A percentile compares a stretch with the other conserved stretches of the same genome.
Evolutionary conservation across 2,113 vertebrate species (phyloP).

Genomic region (Hymenochirus boettgeri): DNA sequence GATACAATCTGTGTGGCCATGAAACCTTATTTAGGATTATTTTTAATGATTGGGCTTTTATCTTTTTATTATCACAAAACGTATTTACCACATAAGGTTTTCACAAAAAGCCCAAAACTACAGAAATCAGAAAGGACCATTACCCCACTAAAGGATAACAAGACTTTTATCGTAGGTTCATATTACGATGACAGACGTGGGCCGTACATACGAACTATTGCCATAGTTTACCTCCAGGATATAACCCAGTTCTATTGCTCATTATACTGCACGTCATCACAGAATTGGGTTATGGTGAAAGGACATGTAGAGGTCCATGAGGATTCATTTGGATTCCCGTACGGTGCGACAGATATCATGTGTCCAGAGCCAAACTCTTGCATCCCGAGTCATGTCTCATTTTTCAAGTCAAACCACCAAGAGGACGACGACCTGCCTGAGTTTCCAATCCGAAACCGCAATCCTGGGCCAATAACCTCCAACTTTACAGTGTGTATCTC

Average conservation of each 20-base stretch:
- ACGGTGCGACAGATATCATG: slow-evolving; percentile 47
- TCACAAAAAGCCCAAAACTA: too few species aligned
- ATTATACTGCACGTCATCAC: slow-evolving; percentile 54
- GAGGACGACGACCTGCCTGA: slow-evolving; percentile 9
- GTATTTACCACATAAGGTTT: too few species aligned
- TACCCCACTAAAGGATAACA: slow-evolving; percentile 45
- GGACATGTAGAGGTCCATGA: slow-evolving; percentile 53
- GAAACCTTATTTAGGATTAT: too few species aligned
- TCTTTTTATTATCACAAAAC: too few species aligned
- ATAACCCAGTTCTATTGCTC: slow-evolving; percentile 58
- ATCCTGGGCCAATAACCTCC: slow-evolving; percentile 32
- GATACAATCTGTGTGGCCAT: too few species aligned
- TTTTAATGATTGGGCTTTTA: too few species aligned
- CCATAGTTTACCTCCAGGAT: slow-evolving; percentile 59
- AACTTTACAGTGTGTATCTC: slow-evolving; percentile 74
- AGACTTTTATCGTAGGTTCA: slow-evolving; percentile 55
- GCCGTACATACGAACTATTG: slow-evolving; percentile 49
- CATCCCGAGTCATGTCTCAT: slow-evolving; percentile 37
- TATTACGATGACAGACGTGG: slow-evolving; percentile 52
- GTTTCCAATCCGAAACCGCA: slow-evolving; percentile 58
- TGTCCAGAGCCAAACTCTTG: slow-evolving; percentile 45
- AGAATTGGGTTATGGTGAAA: slow-evolving; percentile 15
- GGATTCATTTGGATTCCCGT: slow-evolving; percentile 70
- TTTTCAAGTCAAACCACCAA: slow-evolving; percentile 35
- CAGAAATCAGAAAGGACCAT: slow-evolving; percentile 34